phyloP scores from a whole-genome alignment of 2,888 invertebrate genomes.

The Leptinotarsa peninsularis region DNA sequence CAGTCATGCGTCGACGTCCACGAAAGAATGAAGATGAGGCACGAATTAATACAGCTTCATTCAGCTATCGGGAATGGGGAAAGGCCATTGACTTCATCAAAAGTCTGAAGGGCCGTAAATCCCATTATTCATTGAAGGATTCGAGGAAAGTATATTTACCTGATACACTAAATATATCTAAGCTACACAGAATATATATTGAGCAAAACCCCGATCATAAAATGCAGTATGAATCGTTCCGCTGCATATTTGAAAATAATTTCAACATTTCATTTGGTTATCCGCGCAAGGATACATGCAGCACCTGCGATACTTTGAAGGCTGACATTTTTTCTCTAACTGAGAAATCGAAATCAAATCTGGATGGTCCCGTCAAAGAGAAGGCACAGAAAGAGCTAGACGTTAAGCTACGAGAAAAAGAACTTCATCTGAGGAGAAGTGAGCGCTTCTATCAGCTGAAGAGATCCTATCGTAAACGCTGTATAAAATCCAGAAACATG shows the following conservation, averaged over 20 bases:
- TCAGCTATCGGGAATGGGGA: neutral
- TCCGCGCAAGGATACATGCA: conserved; percentile 3
- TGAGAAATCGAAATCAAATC: neutral
- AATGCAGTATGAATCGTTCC: neutral
- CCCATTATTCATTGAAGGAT: neutral
- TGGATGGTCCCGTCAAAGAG: conserved; percentile 2
- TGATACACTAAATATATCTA: neutral
- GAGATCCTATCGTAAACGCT: neutral
- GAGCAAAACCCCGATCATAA: conserved; percentile 4
- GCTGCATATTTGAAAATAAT: neutral
- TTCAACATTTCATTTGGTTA: conserved; percentile 5
- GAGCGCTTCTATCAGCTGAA: neutral
- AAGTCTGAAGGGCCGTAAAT: neutral
- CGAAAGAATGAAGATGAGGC: too few relatives aligned
- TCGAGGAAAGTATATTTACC: conserved; percentile 2
- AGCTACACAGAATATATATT: conserved; percentile 7
- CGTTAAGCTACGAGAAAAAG: neutral
- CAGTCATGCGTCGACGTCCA: neutral
- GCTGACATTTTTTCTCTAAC: conserved; percentile 8
- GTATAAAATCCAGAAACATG: neutral
- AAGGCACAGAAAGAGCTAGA: neutral
- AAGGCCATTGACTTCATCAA: too few relatives aligned
- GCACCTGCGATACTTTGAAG: too few relatives aligned
- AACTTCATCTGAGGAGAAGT: neutral
- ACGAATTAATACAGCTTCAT: too few relatives aligned